These are phyloP conservation scores for Brotula barbata DNA, from an alignment of 2,797 vertebrate genomes.

Conservation along the genomic window DNA sequence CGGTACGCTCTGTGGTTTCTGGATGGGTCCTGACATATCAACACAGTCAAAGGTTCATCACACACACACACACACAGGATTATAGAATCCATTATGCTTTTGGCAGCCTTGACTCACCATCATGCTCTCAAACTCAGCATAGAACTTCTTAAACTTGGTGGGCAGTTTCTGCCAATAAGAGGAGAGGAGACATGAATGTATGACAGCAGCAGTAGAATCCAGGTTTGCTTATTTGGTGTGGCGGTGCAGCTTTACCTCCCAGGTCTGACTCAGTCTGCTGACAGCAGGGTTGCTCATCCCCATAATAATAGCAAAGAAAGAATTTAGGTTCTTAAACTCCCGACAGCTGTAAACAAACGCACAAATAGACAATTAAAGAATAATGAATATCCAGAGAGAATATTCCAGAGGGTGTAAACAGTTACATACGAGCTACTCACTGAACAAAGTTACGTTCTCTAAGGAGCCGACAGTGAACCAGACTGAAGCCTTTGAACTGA, in stretches of 20 bases:
- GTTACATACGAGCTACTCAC: no score
- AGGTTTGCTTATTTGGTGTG: neutral
- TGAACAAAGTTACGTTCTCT: no score
- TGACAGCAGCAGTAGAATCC: no score
- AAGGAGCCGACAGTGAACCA: no score
- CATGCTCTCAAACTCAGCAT: slow-evolving; percentile 98
- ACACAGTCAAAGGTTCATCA: slow-evolving; percentile 1
- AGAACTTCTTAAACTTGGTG: slow-evolving; percentile 99
- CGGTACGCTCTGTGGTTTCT: slow-evolving; percentile 95
- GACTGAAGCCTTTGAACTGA: no score
- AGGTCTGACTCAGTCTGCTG: slow-evolving; percentile 91
- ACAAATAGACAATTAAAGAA: slow-evolving; percentile 1
- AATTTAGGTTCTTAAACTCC: slow-evolving; percentile 97
- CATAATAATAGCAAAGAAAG: slow-evolving; percentile 98
- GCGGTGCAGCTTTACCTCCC: slow-evolving; percentile 94
- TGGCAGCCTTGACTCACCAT: no score
- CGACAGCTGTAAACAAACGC: slow-evolving; percentile 83
- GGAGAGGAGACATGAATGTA: slow-evolving; percentile 36
- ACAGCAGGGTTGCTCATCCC: slow-evolving; percentile 98
- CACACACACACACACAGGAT: neutral
- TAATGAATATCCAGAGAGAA: slow-evolving; percentile 3
- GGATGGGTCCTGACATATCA: slow-evolving; percentile 87
- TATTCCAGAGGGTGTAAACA: no score
- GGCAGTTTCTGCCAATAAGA: slow-evolving; percentile 91
- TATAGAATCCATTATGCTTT: neutral